phyloP scores from a whole-genome alignment of 2,113 vertebrate species.

The Bufo gargarizans region DNA sequence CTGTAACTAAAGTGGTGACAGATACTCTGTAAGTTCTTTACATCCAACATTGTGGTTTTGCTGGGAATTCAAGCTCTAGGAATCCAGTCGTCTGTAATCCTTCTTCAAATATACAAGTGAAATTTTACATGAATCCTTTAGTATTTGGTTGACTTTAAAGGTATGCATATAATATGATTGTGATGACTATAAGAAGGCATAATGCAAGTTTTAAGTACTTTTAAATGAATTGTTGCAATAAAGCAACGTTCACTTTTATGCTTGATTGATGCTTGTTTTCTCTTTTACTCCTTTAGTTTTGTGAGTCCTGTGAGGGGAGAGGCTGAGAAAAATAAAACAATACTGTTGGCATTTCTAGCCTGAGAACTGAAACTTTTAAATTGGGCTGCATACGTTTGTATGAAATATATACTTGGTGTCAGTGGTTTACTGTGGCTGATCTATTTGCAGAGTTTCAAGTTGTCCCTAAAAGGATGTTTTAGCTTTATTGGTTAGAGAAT shows the following conservation, averaged over 20 bases:
- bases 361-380: conserved; percentile 13
- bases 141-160: not conserved
- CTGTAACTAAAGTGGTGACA: not conserved
- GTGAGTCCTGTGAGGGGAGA: not conserved
- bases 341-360: conserved; percentile 16
- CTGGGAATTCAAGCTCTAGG: not conserved
- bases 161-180: not conserved
- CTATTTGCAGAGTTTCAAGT: conserved; percentile 23
- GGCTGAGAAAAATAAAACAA: conserved; percentile 2
- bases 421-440: conserved; percentile 39
- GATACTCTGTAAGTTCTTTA: not conserved
- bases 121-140: not conserved
- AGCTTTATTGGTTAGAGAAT: not conserved
- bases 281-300: not conserved
- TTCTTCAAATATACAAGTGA: not conserved
- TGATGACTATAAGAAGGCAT: not conserved
- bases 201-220: not conserved
- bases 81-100: not conserved
- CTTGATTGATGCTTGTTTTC: not conserved
- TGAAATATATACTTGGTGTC: conserved; percentile 28
- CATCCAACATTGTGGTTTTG: not conserved
- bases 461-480: conserved; percentile 38
- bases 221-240: not conserved
- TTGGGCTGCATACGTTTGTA: not conserved
- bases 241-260: not conserved